Evolutionary conservation across 1,140 invertebrate species (phyloP), one percentile per base, ranked within the genome.

Genomic region (Megalopta genalis): DNA sequence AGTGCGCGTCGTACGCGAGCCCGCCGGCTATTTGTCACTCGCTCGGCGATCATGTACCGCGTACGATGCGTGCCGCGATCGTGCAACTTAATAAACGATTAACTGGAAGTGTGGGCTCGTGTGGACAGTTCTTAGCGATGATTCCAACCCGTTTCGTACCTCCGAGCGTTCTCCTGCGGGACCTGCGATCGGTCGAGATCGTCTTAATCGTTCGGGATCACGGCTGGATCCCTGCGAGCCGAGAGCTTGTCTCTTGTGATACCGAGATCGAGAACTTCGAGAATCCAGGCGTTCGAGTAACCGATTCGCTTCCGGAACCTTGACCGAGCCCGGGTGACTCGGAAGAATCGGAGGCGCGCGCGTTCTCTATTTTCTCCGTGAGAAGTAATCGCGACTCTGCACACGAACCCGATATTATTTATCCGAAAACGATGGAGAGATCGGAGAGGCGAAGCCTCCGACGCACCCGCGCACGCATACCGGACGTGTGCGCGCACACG

Each of bases 401-500:
- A 54, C 46, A 65, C 37, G 39, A 37, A 49, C 32, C 18, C 32
- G 23, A 18, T 23, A 16, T 62, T 49, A 25, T 59, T 25, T 10
- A 64, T 42, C 12, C 21, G 46, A 80, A 27, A 66, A 23, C 12
- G 23, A 42, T 66, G 27, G 14, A 2, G 14, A 2, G 7, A 66
- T 23, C 25, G 66, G 14, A 18, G 39, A 32, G n/a, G 63, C 49
- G 18, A 14, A 27, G 18, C 16, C 42, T 37, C 32, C 63, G 54
- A 62, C 68, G 54, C 79, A 79, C 60, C 57, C 67, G 68, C 64
- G 63, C 69, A 81, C 69, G 62, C 25, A 77, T 25, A 81, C 39
- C 46, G 32, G 79, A 75, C 63, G 75, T 77, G 67, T 83, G 77
- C 70, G 79, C 75, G 57, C 8, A 21, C 60, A 84, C 71, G 59